These are phyloP conservation scores for Spatulosminthurus flaviceps DNA, from an alignment of 2,888 invertebrate species.

Conservation along the genomic window DNA sequence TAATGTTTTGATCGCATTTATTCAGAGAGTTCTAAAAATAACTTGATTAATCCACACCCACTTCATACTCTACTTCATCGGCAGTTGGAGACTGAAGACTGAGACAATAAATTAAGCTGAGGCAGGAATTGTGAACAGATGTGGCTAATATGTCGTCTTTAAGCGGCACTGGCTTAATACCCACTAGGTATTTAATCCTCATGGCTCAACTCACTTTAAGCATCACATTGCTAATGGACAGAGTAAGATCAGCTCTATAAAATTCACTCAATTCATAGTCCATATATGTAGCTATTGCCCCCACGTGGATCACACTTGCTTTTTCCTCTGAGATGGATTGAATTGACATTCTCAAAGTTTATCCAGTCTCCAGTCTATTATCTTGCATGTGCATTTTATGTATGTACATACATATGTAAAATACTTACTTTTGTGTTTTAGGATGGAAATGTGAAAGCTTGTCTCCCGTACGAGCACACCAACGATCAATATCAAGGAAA, in stretches of 20 bases:
- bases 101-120: no score
- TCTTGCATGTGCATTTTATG: no score
- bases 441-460: conserved; percentile 68
- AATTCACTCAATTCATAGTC: not conserved
- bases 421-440: conserved; percentile 53
- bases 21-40: no score
- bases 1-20: no score
- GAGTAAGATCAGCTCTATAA: no score
- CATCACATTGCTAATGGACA: conserved; percentile 75
- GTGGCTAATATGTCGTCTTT: not conserved
- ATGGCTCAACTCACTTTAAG: conserved; percentile 76
- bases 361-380: not conserved
- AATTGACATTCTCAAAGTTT: not conserved
- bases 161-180: conserved; percentile 68
- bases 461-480: conserved; percentile 68
- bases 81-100: no score
- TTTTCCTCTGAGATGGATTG: no score
- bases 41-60: no score
- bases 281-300: no score
- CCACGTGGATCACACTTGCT: no score
- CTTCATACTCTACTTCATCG: no score
- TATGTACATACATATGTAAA: no score
- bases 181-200: conserved; percentile 77
- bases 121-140: not conserved
- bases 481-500: conserved; percentile 66